These are phyloP conservation scores for Petrocephalus schoutedeni DNA, from an alignment of 2,797 vertebrate genomes.

Conservation along the genomic window DNA sequence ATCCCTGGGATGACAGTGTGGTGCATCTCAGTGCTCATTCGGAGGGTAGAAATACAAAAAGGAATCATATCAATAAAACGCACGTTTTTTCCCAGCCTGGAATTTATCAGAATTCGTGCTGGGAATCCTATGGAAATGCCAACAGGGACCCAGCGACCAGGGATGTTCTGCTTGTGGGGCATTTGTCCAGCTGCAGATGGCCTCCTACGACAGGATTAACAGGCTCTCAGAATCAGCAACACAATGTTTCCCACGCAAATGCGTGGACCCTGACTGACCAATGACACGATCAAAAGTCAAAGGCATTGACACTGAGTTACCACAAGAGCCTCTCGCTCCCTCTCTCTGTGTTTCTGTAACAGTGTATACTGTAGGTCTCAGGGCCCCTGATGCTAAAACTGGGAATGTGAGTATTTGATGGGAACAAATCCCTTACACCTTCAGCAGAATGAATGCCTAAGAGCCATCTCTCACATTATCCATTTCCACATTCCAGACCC, in stretches of 20 bases:
- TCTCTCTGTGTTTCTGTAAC: neutral
- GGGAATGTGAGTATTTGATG: neutral
- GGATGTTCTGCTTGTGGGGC: neutral
- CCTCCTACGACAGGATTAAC: neutral
- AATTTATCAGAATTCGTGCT: neutral
- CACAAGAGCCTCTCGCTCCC: neutral
- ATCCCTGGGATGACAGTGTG: neutral
- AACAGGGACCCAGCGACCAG: neutral
- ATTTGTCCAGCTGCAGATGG: slow-evolving; percentile 9
- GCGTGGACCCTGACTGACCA: neutral
- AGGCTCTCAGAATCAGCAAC: neutral
- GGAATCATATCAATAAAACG: neutral
- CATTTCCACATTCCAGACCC: neutral
- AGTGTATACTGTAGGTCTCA: neutral
- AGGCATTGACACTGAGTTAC: neutral
- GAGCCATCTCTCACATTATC: neutral
- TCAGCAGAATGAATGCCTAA: neutral
- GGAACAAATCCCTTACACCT: neutral
- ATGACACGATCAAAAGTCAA: neutral
- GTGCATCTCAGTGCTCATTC: neutral
- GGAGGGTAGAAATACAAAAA: neutral
- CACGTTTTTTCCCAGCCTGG: neutral
- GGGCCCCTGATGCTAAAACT: neutral
- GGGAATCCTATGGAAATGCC: neutral
- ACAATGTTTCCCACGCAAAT: neutral